Evolutionary conservation across 1,140 invertebrate genomes (phyloP).

Genomic region (Phocides pigmalion): DNA sequence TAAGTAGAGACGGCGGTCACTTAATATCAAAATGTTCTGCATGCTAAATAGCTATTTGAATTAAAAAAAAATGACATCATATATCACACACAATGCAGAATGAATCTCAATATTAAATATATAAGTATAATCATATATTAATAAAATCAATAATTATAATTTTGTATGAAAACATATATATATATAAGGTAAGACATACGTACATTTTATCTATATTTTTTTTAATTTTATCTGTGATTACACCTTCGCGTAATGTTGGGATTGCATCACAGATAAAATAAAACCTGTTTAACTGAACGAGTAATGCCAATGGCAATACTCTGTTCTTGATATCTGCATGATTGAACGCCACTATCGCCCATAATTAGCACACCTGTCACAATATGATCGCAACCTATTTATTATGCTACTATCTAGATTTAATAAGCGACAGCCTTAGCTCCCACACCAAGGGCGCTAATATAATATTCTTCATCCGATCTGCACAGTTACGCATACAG

Average conservation of each 20-base stretch:
- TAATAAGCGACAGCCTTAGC: conserved; percentile 17
- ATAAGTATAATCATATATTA: no score
- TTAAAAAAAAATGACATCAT: no score
- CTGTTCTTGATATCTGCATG: background rate
- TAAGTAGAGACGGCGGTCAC: no score
- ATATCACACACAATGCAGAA: no score
- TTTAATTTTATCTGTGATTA: background rate
- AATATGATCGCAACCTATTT: conserved; percentile 17
- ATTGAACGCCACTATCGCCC: background rate
- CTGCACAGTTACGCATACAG: conserved; percentile 66
- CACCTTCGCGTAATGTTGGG: background rate
- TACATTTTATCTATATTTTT: background rate
- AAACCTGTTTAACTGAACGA: conserved; percentile 4
- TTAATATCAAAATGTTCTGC: no score
- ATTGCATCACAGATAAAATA: background rate
- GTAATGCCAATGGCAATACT: background rate
- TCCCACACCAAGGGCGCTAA: conserved; percentile 60
- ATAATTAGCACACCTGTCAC: conserved; percentile 26
- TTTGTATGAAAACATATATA: no score
- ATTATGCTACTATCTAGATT: conserved; percentile 19
- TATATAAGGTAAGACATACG: no score
- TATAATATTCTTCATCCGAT: conserved; percentile 66
- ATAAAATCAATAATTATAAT: no score
- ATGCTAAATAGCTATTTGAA: no score
- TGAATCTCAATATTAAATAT: no score